Base-by-base conservation (phyloP, 2,113 vertebrate genomes). In the Phaethon lepturus region DNA sequence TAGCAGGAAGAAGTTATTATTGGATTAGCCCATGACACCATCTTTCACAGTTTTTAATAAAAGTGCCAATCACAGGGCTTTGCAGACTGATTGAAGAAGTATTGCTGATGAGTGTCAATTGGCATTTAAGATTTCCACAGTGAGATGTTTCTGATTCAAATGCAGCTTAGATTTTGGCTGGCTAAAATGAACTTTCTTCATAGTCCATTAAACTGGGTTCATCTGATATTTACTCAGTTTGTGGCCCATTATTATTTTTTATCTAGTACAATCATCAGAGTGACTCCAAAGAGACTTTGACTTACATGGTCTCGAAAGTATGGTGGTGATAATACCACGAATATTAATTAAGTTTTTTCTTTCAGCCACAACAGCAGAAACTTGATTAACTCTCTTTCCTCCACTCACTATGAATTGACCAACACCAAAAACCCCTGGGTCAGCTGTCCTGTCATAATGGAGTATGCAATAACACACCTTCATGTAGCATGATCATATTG, bases 211-310 rank as follows among this genome's bases (percentile, higher is more conserved):
- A 90, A 83, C 33, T 22, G 53, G 17, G 18, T 75, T 81, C 9
- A 58, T 68, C 18, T 90, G 60, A 33, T 92, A 90, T 67, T 90
- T 83, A 75, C 44, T 86, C 14, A 38, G 9, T 95, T 96, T 93
- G 93, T 90, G 88, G 44, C 67, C 69, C 50, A 35, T 56, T 91
- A 69, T 82, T 97, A 91, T 53, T 95, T 87, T 94, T 96, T 82
- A 93, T 90, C 10, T 3, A 26, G 93, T 7, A 7, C 19, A 58
- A 49, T 76, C 23, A 62, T 33, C 33, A 18, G 56, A 79, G 58
- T 73, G 71, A 77, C 73, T 90, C 1, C 23, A 71, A 73, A 63
- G 75, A 91, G 63, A 86, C 55, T 92, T 81, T 94, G 82, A 91
- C 52, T 59, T 71, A 28, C 11, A 62, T 45, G 49, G 19, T 49